Evolutionary conservation across 2,113 vertebrate genomes (phyloP).

Genomic region (Herpetotheres cachinnans): DNA sequence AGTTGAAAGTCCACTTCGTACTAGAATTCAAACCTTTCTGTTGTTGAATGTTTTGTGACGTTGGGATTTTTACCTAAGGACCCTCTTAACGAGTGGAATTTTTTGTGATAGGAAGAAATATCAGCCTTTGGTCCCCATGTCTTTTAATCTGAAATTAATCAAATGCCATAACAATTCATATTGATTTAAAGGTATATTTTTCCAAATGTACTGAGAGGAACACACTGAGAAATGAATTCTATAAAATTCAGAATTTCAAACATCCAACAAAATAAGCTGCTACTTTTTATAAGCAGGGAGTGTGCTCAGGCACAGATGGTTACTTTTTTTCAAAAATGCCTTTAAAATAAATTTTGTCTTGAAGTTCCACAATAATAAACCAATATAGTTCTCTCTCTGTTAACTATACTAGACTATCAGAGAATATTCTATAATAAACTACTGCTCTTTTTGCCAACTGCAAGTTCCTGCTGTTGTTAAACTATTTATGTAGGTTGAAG

Average conservation of each 20-base stretch:
- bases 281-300: accelerated
- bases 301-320: not conserved
- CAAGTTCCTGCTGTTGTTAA: not conserved
- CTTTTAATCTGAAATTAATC: not conserved
- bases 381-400: not conserved
- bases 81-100: not conserved
- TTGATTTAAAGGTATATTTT: not conserved
- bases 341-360: not conserved
- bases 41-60: not conserved
- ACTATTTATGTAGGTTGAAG: not conserved
- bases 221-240: not conserved
- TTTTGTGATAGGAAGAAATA: not conserved
- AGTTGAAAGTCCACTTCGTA: not conserved
- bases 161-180: not conserved
- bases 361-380: not conserved
- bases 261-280: not conserved
- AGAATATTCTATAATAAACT: not conserved
- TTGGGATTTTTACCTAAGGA: not conserved
- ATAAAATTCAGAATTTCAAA: not conserved
- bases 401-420: not conserved
- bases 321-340: not conserved
- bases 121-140: not conserved
- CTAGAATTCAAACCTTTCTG: not conserved
- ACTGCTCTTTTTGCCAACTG: not conserved
- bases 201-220: not conserved